Base-by-base conservation (phyloP, 2,888 invertebrate genomes). In the Drosophila mayaguana region DNA sequence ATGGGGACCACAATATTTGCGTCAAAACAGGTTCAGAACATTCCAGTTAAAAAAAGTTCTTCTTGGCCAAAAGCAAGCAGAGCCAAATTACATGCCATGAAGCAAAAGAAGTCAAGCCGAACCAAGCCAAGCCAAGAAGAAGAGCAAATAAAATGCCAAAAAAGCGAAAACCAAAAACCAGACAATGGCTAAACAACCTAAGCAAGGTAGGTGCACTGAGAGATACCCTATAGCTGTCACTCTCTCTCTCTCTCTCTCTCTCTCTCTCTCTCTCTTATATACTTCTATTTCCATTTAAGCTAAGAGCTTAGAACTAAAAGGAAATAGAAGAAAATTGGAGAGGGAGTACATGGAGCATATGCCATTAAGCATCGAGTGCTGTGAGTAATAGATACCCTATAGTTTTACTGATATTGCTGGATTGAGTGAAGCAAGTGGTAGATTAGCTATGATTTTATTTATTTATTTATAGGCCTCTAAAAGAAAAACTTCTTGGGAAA, bases 101-200 rank as follows among this genome's bases (percentile, higher is more conserved):
- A 54, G 54, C 63, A 36, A 51, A 46, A 55, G 51, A 57, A 38
- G 48, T 36, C 36, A 16, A 22, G 22, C 34, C 36, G 22, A 53
- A 18, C 50, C 34, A 18, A 32, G 32, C 50, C 32, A 36, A 36
- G 16, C 14, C 36, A 50, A 28, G 14, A 18, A n/a, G 25, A 68
- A 63, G 20, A 38, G 22, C 46, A 65, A 55, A 57, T 54, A 66
- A 72, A 83, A 64, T 69, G 70, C 67, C 74, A 83, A 70, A 82
- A 79, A 81, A 79, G 69, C 72, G 74, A 85, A 83, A 83, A 72
- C 50, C 76, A 54, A 60, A 57, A 57, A 32, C 56, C 71, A 72
- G 64, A 48, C 54, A 67, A 60, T 45, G 62, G 25, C 7, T 42
- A 14, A 54, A 3, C 36, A 56, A 3, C 20, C 5, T 43, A 11